A percentile compares a stretch with the other conserved stretches of the same genome.
These are phyloP conservation scores for Meloe dianella DNA, from an alignment of 2,888 invertebrate species.

Conservation along the genomic window DNA sequence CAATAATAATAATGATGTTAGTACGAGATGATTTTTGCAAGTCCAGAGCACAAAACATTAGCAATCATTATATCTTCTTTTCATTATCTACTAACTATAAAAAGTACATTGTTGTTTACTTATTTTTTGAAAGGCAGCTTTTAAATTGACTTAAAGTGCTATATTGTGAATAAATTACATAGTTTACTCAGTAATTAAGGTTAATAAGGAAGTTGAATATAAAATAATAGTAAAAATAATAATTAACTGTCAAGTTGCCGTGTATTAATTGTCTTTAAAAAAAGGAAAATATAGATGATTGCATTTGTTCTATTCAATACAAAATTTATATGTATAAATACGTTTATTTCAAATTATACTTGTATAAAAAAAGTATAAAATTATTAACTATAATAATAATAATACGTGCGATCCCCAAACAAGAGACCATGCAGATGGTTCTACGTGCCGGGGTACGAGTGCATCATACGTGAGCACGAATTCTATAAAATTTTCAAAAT, in stretches of 20 bases:
- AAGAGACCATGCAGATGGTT: conserved; percentile 54
- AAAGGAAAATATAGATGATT: background rate
- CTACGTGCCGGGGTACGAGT: conserved; percentile 53
- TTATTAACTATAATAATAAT: conserved; percentile 22
- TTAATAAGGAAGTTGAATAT: conserved; percentile 2
- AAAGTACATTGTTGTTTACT: background rate
- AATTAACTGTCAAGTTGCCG: conserved; percentile 11
- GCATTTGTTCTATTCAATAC: background rate
- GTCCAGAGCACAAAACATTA: conserved; percentile 27
- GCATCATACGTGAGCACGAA: conserved; percentile 53
- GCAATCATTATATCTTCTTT: conserved; percentile 2
- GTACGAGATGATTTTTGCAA: conserved; percentile 26
- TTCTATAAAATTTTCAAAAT: conserved; percentile 41
- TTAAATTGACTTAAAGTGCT: background rate
- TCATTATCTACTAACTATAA: background rate
- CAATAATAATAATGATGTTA: background rate
- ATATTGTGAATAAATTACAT: conserved; percentile 1
- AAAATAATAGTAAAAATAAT: conserved; percentile 5
- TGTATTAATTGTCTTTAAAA: conserved; percentile 3
- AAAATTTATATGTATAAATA: conserved; percentile 1
- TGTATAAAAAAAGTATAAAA: conserved; percentile 16
- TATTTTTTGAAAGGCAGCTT: background rate
- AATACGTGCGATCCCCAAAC: conserved; percentile 52
- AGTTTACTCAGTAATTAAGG: background rate
- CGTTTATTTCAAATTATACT: conserved; percentile 6